phyloP scores from a whole-genome alignment of 2,888 invertebrate species.

The Rhaphigaster nebulosa region DNA sequence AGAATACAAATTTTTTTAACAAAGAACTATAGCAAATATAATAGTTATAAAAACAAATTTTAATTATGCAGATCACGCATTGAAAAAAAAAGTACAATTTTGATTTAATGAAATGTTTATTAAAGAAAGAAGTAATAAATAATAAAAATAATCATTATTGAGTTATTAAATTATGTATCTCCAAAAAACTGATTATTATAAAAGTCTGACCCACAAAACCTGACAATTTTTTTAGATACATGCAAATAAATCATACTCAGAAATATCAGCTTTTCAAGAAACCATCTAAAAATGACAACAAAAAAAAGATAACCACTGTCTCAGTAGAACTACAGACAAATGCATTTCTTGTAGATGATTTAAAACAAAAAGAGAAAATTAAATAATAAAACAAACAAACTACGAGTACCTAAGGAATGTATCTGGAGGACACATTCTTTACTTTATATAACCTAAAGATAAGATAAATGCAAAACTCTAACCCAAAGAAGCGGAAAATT shows the following conservation, averaged over 20 bases:
- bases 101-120: no score
- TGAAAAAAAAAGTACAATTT: no score
- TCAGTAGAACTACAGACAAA: neutral
- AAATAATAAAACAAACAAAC: neutral
- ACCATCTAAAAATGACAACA: neutral
- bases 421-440: neutral
- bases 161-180: no score
- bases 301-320: neutral
- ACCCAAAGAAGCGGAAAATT: neutral
- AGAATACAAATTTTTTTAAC: no score
- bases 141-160: no score
- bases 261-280: neutral
- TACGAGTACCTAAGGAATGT: neutral
- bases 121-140: no score
- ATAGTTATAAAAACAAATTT: no score
- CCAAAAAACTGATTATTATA: no score
- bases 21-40: no score
- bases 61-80: no score
- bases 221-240: no score
- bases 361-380: neutral
- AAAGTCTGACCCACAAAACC: no score
- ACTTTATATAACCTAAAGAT: conserved; percentile 11
- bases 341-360: neutral
- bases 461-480: conserved; percentile 16
- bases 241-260: neutral